These are phyloP conservation scores for Equus quagga DNA, from an alignment of 2,113 vertebrate genomes.

Conservation along the genomic window DNA sequence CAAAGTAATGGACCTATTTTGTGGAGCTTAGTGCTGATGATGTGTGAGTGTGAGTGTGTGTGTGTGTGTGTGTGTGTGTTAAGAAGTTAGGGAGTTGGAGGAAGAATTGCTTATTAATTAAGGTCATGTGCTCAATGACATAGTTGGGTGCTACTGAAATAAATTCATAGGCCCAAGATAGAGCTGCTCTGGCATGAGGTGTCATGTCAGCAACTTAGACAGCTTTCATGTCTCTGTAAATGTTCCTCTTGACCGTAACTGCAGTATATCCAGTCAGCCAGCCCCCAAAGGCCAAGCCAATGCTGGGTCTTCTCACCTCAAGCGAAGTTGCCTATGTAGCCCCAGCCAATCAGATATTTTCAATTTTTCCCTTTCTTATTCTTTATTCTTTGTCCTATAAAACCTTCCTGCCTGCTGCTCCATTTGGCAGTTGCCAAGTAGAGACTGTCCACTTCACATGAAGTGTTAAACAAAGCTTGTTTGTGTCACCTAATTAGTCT, in stretches of 20 bases:
- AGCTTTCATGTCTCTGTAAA: not conserved
- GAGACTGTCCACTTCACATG: not conserved
- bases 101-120: not conserved
- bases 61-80: not conserved
- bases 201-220: not conserved
- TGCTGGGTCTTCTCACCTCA: not conserved
- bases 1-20: not conserved
- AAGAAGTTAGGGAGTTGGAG: not conserved
- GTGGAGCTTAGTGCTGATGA: not conserved
- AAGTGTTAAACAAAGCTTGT: not conserved
- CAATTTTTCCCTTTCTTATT: not conserved
- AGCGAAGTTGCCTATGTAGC: not conserved
- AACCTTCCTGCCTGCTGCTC: not conserved
- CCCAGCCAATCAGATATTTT: not conserved
- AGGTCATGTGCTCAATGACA: not conserved
- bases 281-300: not conserved
- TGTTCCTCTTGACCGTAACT: not conserved
- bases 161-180: not conserved
- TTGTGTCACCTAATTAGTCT: not conserved
- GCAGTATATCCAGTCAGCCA: not conserved
- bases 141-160: not conserved
- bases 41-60: not conserved
- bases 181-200: not conserved
- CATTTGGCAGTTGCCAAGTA: not conserved
- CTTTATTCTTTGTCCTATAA: not conserved